Evolutionary conservation across 1,140 invertebrate species (phyloP), one percentile per base, ranked within the genome.

Genomic region (Brachionus sp.): DNA sequence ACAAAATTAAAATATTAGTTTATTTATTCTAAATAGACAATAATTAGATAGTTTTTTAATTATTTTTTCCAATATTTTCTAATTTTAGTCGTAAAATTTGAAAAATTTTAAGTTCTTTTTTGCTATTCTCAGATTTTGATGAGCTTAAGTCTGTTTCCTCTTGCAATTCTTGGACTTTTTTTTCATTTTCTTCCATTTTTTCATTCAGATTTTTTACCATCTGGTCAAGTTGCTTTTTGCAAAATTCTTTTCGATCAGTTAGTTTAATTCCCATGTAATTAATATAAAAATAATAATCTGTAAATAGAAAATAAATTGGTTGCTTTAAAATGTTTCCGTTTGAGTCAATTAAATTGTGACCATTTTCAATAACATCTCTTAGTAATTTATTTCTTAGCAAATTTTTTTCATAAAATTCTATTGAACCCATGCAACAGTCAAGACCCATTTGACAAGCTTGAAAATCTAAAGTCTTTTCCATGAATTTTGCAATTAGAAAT

Each of bases 361-460:
- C 77, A 23, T 80, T 19, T 13, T 33, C 10, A 6, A 80, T 33
- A 35, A 80, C 50, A 10, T 62, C 10, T 35, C 77, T 57, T 19
- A 80, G 25, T 19, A 80, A 4, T 44, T 35, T 80, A 80, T 80
- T 80, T 16, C 77, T 57, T 35, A 42, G 29, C 29, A 80, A 23
- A 9, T 19, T 42, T 80, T 80, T 80, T 7, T 80, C 77, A 57
- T 62, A 62, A 44, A 33, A 80, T 29, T 80, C 77, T 13, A 80
- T 62, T n/a, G 77, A 80, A 5, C 77, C 77, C 13, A 33, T 53
- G 50, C 77, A 80, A 19, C 77, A 80, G 33, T 80, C 77, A 10
- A 80, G 23, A 10, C 77, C 77, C 50, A 80, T 62, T 57, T 66
- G 46, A 29, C 77, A 80, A n/a, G 77, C 77, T 66, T 19, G 4